Conservation (phyloP, 1,140 invertebrate genomes). For the Drosophila ficusphila region DNA sequence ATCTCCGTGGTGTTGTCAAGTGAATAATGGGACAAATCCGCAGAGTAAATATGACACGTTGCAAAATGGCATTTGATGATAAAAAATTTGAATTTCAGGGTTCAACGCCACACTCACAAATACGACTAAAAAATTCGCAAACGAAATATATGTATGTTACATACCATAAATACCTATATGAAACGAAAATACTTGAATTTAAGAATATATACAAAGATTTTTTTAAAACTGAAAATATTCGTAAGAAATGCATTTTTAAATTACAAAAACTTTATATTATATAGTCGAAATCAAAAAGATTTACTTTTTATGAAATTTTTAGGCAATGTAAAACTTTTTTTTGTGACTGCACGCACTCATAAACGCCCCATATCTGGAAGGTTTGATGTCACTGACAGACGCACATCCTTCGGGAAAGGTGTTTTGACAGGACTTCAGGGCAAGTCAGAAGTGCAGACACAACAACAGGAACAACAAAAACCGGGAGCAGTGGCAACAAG, state of each 20-base stretch:
- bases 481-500: constrained; percentile 38
- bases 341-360: constrained; percentile 18
- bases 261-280: not conserved
- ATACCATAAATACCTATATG: not conserved
- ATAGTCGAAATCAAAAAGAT: not conserved
- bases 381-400: constrained; percentile 49
- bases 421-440: constrained; percentile 63
- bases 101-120: constrained; percentile 5
- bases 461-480: constrained; percentile 1
- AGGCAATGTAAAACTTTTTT: not conserved
- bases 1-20: constrained; percentile 63
- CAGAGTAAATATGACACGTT: constrained; percentile 80
- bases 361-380: constrained; percentile 26
- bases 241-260: too few relatives aligned
- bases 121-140: not conserved
- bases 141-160: not conserved
- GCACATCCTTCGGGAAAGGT: constrained; percentile 58
- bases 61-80: constrained; percentile 78
- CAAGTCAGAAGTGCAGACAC: constrained; percentile 49
- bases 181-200: too few relatives aligned
- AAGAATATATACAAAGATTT: too few relatives aligned
- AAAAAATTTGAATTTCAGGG: constrained; percentile 41
- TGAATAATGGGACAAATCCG: constrained; percentile 80
- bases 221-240: not conserved
- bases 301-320: not conserved